Base-by-base conservation (phyloP, 2,113 vertebrate genomes). In the Odontophorus gujanensis region DNA sequence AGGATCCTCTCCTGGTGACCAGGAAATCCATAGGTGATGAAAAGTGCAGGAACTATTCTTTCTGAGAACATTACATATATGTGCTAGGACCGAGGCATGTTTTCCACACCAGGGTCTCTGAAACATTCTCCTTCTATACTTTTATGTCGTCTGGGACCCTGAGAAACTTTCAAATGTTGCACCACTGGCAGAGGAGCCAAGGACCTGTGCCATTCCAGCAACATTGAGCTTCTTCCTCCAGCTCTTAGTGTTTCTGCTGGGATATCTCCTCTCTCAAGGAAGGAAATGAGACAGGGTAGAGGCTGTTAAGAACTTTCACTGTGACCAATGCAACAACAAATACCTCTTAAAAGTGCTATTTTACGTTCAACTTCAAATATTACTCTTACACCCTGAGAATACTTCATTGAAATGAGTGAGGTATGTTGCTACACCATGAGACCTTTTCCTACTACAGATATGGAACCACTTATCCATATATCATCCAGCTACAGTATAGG, bases 401-500 rank as follows among this genome's bases (percentile, higher is more conserved):
- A 58, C 45, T 58, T 42, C 13, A 68, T 4, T 62, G 12, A 53
- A 81, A 53, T 12, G 25, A 74, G 45, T 7, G n/a, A 43, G 6
- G 15, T 8, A 43, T 20, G 28, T 13, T 1, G 4, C 0, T 2
- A 42, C n/a, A 30, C 45, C 42, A 6, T 9, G 26, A 65, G 77
- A 43, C 17, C 8, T 34, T 79, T 50, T 59, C 69, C 48, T 32
- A 28, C 5, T 51, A 50, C 57, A 65, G 43, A n/a, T 10, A 26
- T 3, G 69, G 50, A 92, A 38, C 43, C 34, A 53, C 40, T 43
- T 55, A n/a, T 10, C 48, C 25, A 51, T 22, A 6, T 1, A 57
- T 8, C 1, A 0, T 12, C n/a, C 81, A 92, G 48, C 15, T 43
- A 48, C 9, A 48, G 30, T 34, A 63, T 20, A 63, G 42, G 20